Evolutionary conservation across 2,797 vertebrate species (phyloP).

Genomic region (Choloepus didactylus): DNA sequence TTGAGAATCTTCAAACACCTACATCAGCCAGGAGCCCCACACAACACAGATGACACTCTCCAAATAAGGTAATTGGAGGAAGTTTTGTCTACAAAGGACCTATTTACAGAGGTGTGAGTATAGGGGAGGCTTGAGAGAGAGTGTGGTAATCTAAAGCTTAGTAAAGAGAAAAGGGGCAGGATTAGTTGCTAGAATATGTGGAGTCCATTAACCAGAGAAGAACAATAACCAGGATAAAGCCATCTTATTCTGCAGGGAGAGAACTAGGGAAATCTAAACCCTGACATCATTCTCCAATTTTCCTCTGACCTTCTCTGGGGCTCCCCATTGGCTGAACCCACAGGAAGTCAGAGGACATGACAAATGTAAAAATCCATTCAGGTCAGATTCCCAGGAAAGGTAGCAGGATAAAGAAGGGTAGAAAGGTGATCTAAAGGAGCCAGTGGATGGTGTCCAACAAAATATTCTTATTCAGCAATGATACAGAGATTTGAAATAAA

Average conservation of each 20-base stretch:
- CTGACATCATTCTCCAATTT: not conserved
- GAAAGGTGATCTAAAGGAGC: not conserved
- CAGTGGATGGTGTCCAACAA: not conserved
- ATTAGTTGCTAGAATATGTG: not conserved
- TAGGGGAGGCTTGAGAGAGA: not conserved
- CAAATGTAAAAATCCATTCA: not conserved
- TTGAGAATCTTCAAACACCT: not conserved
- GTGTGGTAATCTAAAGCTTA: not conserved
- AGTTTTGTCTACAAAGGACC: not conserved
- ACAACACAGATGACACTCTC: not conserved
- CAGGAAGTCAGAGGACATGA: not conserved
- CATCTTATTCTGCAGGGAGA: not conserved
- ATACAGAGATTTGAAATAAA: not conserved
- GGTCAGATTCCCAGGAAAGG: not conserved
- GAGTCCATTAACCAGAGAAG: not conserved
- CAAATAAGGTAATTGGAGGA: not conserved
- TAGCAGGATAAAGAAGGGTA: not conserved
- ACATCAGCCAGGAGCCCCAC: not conserved
- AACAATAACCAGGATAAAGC: not conserved
- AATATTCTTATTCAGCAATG: not conserved
- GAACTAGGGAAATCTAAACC: no score
- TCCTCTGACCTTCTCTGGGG: not conserved
- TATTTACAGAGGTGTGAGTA: not conserved
- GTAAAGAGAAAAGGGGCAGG: not conserved
- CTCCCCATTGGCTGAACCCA: not conserved